These are phyloP conservation scores for Eupristina koningsbergeri DNA, from an alignment of 1,140 invertebrate genomes.

Conservation along the genomic window DNA sequence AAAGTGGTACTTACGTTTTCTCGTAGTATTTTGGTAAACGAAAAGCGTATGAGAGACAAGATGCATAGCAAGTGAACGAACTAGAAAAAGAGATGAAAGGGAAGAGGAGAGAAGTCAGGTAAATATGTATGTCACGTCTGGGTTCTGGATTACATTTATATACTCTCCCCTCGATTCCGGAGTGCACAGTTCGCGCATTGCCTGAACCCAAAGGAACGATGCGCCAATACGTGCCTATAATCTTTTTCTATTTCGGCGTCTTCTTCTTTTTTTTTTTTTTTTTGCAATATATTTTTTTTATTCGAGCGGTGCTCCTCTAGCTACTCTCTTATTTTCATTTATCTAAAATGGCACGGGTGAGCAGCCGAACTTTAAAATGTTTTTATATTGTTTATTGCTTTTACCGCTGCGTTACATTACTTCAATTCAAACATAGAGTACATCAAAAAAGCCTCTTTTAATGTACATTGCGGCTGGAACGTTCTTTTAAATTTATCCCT, in stretches of 20 bases:
- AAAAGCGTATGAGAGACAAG: background rate
- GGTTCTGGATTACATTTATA: conserved; percentile 70
- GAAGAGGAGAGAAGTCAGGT: conserved; percentile 28
- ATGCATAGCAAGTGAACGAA: background rate
- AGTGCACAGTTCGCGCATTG: conserved; percentile 19
- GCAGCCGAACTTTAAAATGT: too few species aligned
- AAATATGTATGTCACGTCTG: conserved; percentile 68
- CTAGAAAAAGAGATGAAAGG: conserved; percentile 3
- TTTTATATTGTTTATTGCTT: too few species aligned
- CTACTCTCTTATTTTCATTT: conserved; percentile 1
- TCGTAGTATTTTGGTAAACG: background rate
- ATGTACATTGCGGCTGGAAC: too few species aligned
- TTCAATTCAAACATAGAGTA: too few species aligned
- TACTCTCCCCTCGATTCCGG: conserved; percentile 44
- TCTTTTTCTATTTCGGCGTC: conserved; percentile 56
- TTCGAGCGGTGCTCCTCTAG: background rate
- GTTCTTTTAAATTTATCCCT: too few species aligned
- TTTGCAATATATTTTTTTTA: background rate
- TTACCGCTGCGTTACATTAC: too few species aligned
- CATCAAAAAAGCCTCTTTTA: too few species aligned
- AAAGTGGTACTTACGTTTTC: background rate
- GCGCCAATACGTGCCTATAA: conserved; percentile 71
- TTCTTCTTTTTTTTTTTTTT: conserved; percentile 52
- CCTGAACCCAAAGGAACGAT: conserved; percentile 62
- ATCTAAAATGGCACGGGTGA: too few species aligned